Conservation (phyloP, 2,888 invertebrate genomes). For the Catocala nupta region DNA sequence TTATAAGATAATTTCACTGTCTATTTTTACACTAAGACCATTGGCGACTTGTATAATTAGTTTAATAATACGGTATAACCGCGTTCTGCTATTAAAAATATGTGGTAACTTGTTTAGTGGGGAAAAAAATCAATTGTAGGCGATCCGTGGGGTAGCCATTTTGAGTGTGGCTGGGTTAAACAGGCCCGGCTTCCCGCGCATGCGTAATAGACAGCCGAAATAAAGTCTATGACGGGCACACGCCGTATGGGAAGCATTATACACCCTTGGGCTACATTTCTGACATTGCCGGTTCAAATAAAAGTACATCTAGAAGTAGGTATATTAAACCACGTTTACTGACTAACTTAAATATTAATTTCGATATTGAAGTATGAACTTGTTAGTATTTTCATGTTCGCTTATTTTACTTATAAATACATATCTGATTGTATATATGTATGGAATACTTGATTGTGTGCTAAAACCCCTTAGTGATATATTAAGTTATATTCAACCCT, state of each 20-base stretch:
- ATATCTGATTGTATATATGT: too few relatives aligned
- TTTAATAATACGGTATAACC: slow-evolving; percentile 49
- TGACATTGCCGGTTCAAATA: neutral
- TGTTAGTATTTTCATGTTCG: too few relatives aligned
- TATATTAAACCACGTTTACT: too few relatives aligned
- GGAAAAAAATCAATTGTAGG: slow-evolving; percentile 81
- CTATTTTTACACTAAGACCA: slow-evolving; percentile 50
- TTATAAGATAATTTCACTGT: slow-evolving; percentile 35
- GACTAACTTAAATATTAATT: neutral
- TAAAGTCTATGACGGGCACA: slow-evolving; percentile 51
- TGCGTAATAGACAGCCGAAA: slow-evolving; percentile 70
- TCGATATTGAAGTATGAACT: neutral
- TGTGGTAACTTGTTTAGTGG: slow-evolving; percentile 63
- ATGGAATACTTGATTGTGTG: too few relatives aligned
- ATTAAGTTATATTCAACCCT: too few relatives aligned
- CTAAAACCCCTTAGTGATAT: too few relatives aligned
- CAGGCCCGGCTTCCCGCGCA: slow-evolving; percentile 67
- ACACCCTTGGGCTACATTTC: slow-evolving; percentile 31
- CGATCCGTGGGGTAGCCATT: slow-evolving; percentile 74
- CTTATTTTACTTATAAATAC: too few relatives aligned
- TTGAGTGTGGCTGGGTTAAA: slow-evolving; percentile 71
- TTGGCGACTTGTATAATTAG: slow-evolving; percentile 47
- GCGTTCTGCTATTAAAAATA: slow-evolving; percentile 47
- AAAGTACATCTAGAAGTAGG: too few relatives aligned
- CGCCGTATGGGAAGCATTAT: slow-evolving; percentile 28